phyloP scores from a whole-genome alignment of 2,888 invertebrate genomes.

The Thecophora atra region DNA sequence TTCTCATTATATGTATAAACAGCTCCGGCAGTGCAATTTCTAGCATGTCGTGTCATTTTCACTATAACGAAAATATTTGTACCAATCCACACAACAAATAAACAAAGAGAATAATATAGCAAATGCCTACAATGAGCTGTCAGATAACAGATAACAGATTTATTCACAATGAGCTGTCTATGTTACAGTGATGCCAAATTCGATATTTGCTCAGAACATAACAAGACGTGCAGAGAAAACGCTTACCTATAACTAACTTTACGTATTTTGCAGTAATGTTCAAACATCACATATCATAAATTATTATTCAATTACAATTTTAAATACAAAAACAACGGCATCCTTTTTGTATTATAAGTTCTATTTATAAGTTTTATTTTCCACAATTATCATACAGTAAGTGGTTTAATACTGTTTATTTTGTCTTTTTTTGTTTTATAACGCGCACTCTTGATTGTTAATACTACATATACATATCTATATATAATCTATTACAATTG shows the following conservation, averaged over 20 bases:
- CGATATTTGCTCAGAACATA: neutral
- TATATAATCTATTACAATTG: conserved; percentile 53
- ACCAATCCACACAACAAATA: neutral
- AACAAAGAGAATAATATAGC: neutral
- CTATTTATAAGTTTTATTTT: conserved; percentile 27
- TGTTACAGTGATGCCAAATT: conserved; percentile 31
- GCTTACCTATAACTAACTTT: neutral
- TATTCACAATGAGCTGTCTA: conserved; percentile 3
- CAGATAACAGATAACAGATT: neutral
- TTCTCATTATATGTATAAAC: conserved; percentile 99
- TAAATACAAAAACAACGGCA: no score
- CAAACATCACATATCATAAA: neutral
- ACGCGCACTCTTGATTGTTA: conserved; percentile 9
- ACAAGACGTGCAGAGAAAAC: neutral
- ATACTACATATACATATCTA: conserved; percentile 48
- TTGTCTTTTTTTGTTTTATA: neutral
- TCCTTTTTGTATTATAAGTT: neutral
- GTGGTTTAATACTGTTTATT: neutral
- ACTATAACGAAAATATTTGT: neutral
- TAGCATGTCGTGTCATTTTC: conserved; percentile 92
- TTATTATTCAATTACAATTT: no score
- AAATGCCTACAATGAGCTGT: neutral
- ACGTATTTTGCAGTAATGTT: neutral
- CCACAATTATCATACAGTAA: neutral
- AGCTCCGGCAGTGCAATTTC: conserved; percentile 97